Base-by-base conservation (phyloP, 2,113 vertebrate genomes). In the Coregonus clupeaformis region DNA sequence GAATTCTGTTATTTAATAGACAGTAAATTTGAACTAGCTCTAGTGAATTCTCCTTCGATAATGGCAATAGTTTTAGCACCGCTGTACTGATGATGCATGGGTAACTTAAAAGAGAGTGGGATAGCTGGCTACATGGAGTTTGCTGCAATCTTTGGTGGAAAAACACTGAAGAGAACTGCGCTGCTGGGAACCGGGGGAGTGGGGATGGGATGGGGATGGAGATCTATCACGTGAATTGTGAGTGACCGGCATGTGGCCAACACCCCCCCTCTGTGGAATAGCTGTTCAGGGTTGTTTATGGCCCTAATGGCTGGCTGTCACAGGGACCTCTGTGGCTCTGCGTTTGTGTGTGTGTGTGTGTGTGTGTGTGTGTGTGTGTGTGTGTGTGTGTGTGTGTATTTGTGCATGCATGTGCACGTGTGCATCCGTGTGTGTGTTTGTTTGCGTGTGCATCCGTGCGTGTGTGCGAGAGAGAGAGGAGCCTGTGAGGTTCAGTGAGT, bases 161-260 rank as follows among this genome's bases (percentile, higher is more conserved):
- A 69, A 69, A 62, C 29, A 59, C 62, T 20, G 55, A 62, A 7
- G 13, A 18, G 32, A 32, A 30, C 11, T 16, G 22, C 22, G 65
- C 16, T 36, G 16, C 9, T 16, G 13, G 29, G 29, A 30, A 20
- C 14, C 18, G 32, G 12, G 20, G 69, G n/a, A 1, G 45, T 7
- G 36, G 22, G 45, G 36, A 11, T 6, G 18, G 49, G 49, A 16
- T 11, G 24, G 36, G 13, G 14, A 4, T 11, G 13, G 42, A 22
- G 11, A 4, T 78, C 59, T 71, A 78, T 70, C 92, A 93, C 82
- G 89, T 93, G 92, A 88, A 89, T 73, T 71, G 68, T 22, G 78
- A 81, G 81, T 91, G 90, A 76, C 71, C 73, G 49, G 75, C 71
- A 74, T 87, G 87, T 89, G 85, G 73, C 79, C 68, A 9, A 6